Evolutionary conservation across 2,888 invertebrate genomes (phyloP), one percentile per base, ranked within the genome.

Genomic region (Sphinx pinastri): DNA sequence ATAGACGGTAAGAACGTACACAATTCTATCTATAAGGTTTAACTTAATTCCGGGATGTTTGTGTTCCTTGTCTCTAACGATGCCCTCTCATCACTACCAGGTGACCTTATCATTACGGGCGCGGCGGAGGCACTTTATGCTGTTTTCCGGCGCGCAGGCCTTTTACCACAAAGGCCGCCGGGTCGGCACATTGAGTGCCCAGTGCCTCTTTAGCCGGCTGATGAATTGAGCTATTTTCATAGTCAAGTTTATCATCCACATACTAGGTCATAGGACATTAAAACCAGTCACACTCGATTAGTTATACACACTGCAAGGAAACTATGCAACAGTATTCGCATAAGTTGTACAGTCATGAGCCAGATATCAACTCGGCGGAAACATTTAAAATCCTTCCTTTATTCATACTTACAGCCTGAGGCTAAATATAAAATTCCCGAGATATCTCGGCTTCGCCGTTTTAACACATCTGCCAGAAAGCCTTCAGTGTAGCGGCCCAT

Each of bases 381-480:
- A 75, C 77, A 80, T 79, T 79, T 77, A 84, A 82, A 79, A 75
- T 77, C 82, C 80, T 79, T 81, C 77, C 74, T 83, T 83, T 82
- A 76, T 75, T 75, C 75, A 74, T 31, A 19, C 75, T 78, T 85
- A 86, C 83, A 79, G 89, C 92, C 85, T 75, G 80, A 75, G 81
- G 91, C 84, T 84, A 84, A 82, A 84, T 86, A 90, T 88, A 86
- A 88, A 91, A 89, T 90, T 87, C 83, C 80, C 87, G 82, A 88
- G 89, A 91, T 88, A 87, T 86, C 80, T 82, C 81, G 86, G 84
- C 91, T 90, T 88, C 85, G 78, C 84, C 85, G 85, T 88, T 91
- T 91, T 88, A 92, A 90, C 91, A 92, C 92, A 88, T 92, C 89
- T 89, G 89, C 87, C 87, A 87, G 88, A 85, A 88, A 91, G 88